Conservation (phyloP, 2,888 invertebrate genomes). For the Drosophila macrospina region DNA sequence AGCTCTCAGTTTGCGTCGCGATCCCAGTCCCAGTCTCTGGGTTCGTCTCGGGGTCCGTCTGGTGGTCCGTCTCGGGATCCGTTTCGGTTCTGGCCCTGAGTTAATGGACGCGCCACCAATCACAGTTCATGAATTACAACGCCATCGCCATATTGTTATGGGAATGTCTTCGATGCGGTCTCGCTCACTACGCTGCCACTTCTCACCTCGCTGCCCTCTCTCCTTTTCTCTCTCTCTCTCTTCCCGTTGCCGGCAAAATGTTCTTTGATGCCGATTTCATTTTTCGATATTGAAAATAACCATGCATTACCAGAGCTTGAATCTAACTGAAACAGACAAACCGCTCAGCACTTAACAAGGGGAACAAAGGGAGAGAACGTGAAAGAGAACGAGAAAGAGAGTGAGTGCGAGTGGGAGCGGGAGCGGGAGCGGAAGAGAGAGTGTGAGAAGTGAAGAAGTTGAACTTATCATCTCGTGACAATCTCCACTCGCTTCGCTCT, state of each 20-base stretch:
- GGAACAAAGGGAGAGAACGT: slow-evolving; percentile 4
- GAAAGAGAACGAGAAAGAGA: not conserved
- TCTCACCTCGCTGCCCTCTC: slow-evolving; percentile 12
- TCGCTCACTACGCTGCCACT: slow-evolving; percentile 1
- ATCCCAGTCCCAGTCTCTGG: slow-evolving; percentile 1
- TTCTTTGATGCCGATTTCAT: slow-evolving; percentile 82
- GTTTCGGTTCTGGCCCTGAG: slow-evolving; percentile 34
- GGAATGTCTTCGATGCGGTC: slow-evolving; percentile 68
- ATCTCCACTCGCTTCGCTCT: slow-evolving; percentile 42
- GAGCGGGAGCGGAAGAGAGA: not conserved
- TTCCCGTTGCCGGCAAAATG: slow-evolving; percentile 62
- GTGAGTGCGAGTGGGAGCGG: not conserved
- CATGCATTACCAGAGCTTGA: slow-evolving; percentile 73
- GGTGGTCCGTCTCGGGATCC: slow-evolving; percentile 15
- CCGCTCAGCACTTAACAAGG: slow-evolving; percentile 10
- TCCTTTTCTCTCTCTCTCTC: not conserved
- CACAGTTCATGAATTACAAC: slow-evolving; percentile 81
- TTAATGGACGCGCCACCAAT: slow-evolving; percentile 73
- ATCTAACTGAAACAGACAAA: slow-evolving; percentile 35
- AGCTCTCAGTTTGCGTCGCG: slow-evolving; percentile 9
- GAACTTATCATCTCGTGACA: slow-evolving; percentile 71
- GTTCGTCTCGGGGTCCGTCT: not conserved
- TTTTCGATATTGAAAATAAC: slow-evolving; percentile 83
- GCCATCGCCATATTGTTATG: slow-evolving; percentile 81
- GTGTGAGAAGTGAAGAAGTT: slow-evolving; percentile 21